Evolutionary conservation across 2,888 invertebrate species (phyloP).

Genomic region (Caenorhabditis drosophilae): DNA sequence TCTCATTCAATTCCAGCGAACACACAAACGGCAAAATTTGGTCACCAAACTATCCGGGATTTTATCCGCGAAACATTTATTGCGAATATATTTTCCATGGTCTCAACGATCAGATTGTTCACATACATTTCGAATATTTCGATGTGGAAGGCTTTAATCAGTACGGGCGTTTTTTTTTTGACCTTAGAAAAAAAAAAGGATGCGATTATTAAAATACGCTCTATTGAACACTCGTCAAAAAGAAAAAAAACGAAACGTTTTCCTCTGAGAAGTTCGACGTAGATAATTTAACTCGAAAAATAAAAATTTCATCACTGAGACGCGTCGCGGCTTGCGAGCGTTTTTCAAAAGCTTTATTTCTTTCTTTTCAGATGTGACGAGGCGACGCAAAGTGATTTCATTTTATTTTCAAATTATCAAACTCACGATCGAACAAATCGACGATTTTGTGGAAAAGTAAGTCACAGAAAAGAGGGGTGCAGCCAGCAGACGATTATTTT

Average conservation of each 20-base stretch:
- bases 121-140: conserved; percentile 86
- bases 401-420: conserved; percentile 93
- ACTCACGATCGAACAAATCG: conserved; percentile 86
- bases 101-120: conserved; percentile 69
- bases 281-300: too few species aligned
- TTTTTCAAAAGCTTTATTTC: too few species aligned
- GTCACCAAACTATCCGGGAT: conserved; percentile 79
- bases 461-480: too few species aligned
- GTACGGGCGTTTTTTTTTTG: conserved; percentile 76
- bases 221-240: too few species aligned
- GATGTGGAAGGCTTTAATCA: conserved; percentile 92
- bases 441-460: conserved; percentile 88
- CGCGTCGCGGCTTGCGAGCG: too few species aligned
- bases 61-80: conserved; percentile 85
- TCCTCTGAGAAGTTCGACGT: too few species aligned
- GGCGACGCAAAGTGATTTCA: conserved; percentile 89
- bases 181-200: neutral
- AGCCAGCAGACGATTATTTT: too few species aligned
- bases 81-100: conserved; percentile 91
- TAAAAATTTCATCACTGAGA: too few species aligned
- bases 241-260: too few species aligned
- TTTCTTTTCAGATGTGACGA: conserved; percentile 82
- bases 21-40: conserved; percentile 82
- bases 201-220: too few species aligned
- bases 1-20: conserved; percentile 84